These are phyloP conservation scores for Paramacrobiotus metropolitanus DNA, from an alignment of 1,140 invertebrate genomes.

Conservation along the genomic window DNA sequence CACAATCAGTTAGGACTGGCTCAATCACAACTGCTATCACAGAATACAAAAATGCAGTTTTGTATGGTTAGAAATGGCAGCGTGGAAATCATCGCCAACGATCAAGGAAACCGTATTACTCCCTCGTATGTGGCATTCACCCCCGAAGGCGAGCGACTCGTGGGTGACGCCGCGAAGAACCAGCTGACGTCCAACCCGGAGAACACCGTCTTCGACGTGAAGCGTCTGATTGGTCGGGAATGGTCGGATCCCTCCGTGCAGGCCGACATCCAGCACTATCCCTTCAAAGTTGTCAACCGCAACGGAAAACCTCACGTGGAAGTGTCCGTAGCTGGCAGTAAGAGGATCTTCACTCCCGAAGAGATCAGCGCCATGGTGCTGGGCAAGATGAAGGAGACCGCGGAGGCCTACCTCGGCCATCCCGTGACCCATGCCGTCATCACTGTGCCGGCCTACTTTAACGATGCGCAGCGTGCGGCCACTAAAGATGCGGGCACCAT, in stretches of 20 bases:
- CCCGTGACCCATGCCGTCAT: conserved; percentile 83
- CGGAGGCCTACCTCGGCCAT: conserved; percentile 86
- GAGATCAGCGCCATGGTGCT: conserved; percentile 96
- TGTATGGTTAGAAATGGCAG: conserved; percentile 62
- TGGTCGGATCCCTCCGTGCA: conserved; percentile 73
- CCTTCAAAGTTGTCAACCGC: conserved; percentile 52
- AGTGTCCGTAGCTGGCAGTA: conserved; percentile 35
- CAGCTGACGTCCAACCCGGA: conserved; percentile 91
- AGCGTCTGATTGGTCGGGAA: conserved; percentile 80
- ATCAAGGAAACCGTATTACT: not conserved
- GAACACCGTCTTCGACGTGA: conserved; percentile 88
- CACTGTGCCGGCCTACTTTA: conserved; percentile 94
- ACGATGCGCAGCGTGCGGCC: conserved; percentile 88
- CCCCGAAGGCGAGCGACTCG: conserved; percentile 65
- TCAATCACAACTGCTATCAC: too few relatives aligned
- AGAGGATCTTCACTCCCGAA: conserved; percentile 77
- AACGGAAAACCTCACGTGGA: conserved; percentile 58
- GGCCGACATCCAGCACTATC: conserved; percentile 80
- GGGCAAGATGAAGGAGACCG: conserved; percentile 91
- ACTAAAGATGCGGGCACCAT: conserved; percentile 55
- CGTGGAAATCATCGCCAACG: conserved; percentile 35
- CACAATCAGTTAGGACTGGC: too few relatives aligned
- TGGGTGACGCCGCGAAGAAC: conserved; percentile 59
- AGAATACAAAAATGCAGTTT: too few relatives aligned
- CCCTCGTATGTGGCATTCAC: conserved; percentile 39